A percentile compares a stretch with the other conserved stretches of the same genome.
phyloP scores from a whole-genome alignment of 2,113 vertebrate genomes.

The Onychorhynchus coronatus region DNA sequence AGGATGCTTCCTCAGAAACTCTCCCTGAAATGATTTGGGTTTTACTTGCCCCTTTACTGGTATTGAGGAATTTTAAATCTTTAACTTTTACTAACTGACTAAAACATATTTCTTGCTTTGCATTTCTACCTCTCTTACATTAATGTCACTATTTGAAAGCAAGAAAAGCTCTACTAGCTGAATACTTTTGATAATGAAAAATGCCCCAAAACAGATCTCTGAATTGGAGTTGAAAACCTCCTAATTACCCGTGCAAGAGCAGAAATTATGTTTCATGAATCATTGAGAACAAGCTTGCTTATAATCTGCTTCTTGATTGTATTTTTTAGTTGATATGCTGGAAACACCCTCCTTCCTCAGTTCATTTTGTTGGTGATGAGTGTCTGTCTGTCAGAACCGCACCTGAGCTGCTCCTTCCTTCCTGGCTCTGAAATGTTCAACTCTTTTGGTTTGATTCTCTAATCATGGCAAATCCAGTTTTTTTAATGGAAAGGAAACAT shows the following conservation, averaged over 20 bases:
- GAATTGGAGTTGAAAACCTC: conserved; percentile 9
- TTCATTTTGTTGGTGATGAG: conserved; percentile 5
- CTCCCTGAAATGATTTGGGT: not conserved
- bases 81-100: not conserved
- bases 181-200: not conserved
- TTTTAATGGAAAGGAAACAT: conserved; percentile 14
- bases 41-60: not conserved
- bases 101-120: not conserved
- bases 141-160: not conserved
- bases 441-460: not conserved
- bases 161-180: not conserved
- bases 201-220: not conserved
- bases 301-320: conserved; percentile 49
- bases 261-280: conserved; percentile 57
- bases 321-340: conserved; percentile 18
- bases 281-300: conserved; percentile 47
- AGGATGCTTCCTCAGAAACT: not conserved
- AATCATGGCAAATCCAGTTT: not conserved
- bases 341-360: conserved; percentile 7
- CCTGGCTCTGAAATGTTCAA: not conserved
- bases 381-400: not conserved
- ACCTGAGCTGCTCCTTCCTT: not conserved
- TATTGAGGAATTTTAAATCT: not conserved
- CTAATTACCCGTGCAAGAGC: conserved; percentile 14
- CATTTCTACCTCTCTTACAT: not conserved